Conservation (phyloP, 2,113 vertebrate genomes). For the Shinisaurus crocodilurus region DNA sequence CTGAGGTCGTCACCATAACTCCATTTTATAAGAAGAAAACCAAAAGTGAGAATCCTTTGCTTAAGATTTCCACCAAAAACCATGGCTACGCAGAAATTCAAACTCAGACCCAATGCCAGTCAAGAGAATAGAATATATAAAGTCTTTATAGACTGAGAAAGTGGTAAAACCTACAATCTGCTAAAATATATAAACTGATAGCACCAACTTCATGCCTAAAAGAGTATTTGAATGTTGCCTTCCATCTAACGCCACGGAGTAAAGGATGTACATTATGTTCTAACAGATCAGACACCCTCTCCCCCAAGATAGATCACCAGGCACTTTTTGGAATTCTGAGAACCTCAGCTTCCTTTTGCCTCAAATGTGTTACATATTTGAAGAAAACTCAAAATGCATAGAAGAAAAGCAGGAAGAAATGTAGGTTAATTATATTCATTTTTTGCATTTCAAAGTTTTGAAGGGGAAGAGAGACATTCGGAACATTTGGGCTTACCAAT, state of each 20-base stretch:
- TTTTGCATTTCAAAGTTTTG: neutral
- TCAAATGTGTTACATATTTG: neutral
- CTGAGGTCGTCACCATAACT: neutral
- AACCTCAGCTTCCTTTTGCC: neutral
- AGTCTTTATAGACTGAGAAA: neutral
- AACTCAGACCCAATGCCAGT: neutral
- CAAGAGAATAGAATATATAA: neutral
- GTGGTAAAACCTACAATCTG: neutral
- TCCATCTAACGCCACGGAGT: neutral
- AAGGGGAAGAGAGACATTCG: neutral
- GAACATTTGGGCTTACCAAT: neutral
- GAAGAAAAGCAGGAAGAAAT: neutral
- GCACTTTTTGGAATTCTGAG: neutral
- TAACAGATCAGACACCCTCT: neutral
- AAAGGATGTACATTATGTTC: no score
- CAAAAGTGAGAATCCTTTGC: neutral
- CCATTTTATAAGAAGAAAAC: neutral
- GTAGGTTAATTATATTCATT: neutral
- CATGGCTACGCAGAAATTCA: neutral
- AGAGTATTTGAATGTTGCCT: neutral
- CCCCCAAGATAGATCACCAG: neutral
- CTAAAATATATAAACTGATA: no score
- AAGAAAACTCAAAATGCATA: neutral
- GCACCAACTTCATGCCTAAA: neutral
- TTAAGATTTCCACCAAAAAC: neutral